Base-by-base conservation (phyloP, 1,140 invertebrate genomes). In the Monochamus saltuarius region DNA sequence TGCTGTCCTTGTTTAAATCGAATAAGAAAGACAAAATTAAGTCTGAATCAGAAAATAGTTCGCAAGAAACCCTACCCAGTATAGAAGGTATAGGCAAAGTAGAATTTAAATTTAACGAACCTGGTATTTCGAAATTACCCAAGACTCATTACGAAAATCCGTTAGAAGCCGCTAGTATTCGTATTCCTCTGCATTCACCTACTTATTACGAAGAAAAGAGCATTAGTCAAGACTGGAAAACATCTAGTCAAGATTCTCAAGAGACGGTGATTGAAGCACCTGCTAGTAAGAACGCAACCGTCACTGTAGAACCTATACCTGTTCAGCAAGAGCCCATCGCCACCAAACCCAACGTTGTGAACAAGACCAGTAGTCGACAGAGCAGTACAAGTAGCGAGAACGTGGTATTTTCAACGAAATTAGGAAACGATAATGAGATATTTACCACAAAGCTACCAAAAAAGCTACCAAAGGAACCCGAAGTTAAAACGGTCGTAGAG, bases 181-280 rank as follows among this genome's bases (percentile, higher is more conserved):
- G 84, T 52, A 87, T 87, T 65, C 85, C 85, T 2, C 68, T 87
- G 39, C 84, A 84, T 51, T 86, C 85, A 7, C 85, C 85, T n/a
- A 84, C 84, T 0, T 83, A 85, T 60, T 85, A 86, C 60, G 78
- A 82, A 43, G 75, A 81, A 55, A 72, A 53, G 52, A 66, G 42
- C 4, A 43, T 70, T 38, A 52, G 74, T 14, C 62, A 73, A 52
- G 66, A 69, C n/a, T 68, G 65, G 39, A 72, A 72, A 47, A 68
- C 65, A 14, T 66, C 68, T 1, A 73, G 70, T 47, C 73, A 74
- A 65, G 72, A 74, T 45, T 68, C 69, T 7, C 71, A 74, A 65
- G 73, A 74, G 29, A 73, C 74, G 10, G 71, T 73, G 8, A 72
- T 75, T 29, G 73, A 74, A 61, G 68, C 64, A 17, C 51, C 51